Base-by-base conservation (phyloP, 2,888 invertebrate genomes). In the Drosophila neotestacea region DNA sequence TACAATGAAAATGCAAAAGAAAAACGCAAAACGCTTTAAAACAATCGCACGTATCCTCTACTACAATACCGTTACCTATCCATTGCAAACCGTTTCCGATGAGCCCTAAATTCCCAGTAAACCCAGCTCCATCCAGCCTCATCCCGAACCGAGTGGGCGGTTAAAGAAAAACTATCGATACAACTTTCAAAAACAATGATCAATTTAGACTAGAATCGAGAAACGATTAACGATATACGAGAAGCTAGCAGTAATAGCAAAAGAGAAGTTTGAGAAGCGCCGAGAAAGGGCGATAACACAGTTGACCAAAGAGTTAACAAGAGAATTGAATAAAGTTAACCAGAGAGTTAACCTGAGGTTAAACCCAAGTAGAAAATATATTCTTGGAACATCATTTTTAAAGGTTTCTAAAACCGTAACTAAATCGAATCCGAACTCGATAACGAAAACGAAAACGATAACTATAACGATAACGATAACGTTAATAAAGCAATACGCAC, bases 41-140 rank as follows among this genome's bases (percentile, higher is more conserved):
- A 90, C 91, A 87, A 91, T 91, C 91, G 91, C 91, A 91, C 91
- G 91, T 85, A 91, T 91, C 91, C 91, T 91, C 70, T 91, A 91
- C 86, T 91, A 91, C 84, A 91, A 91, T 81, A 89, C 91, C 90
- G 88, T 91, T 68, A 90, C 91, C 90, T 91, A 90, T 81, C 90
- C 90, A 47, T 79, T 90, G 78, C 87, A 91, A 85, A 76, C 90
- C 74, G 66, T 82, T 73, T 86, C 87, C 80, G 90, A 91, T 74
- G 90, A 90, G 76, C 77, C 88, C 79, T 86, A 85, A 84, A 64
- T 11, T 51, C 70, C 68, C 52, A 50, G 44, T 16, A 34, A 32
- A 34, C 67, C 75, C 63, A 63, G 41, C 51, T 76, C 59, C 10
- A 70, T 74, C 58, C 13, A 72, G 47, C 68, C 86, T 52, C 22